These are phyloP conservation scores for Macroglossus sobrinus DNA, from an alignment of 2,113 vertebrate species.

Conservation along the genomic window DNA sequence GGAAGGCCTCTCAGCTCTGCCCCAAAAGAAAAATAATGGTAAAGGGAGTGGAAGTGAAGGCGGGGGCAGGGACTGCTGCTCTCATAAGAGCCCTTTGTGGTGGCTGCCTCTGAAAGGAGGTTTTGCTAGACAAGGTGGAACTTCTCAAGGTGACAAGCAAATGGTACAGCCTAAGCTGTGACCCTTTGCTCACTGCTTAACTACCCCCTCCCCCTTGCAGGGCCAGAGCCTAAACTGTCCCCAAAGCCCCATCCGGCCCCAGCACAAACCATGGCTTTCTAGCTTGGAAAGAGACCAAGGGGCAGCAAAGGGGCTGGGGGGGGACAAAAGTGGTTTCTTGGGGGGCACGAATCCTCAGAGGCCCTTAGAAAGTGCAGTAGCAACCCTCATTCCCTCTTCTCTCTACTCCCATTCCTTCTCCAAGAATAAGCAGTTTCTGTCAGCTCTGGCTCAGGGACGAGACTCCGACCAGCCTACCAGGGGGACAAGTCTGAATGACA, in stretches of 20 bases:
- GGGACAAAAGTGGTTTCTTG: conserved; percentile 62
- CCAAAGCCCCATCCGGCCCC: conserved; percentile 56
- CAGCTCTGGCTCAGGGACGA: background rate
- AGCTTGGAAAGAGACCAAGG: conserved; percentile 55
- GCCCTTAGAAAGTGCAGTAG: conserved; percentile 40
- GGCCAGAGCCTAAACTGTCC: conserved; percentile 50
- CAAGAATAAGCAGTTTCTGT: conserved; percentile 62
- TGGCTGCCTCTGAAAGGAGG: conserved; percentile 74
- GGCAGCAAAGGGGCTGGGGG: conserved; percentile 24
- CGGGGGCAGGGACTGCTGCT: conserved; percentile 62
- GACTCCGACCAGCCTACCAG: background rate
- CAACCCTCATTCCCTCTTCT: conserved; percentile 12
- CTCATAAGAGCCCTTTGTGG: conserved; percentile 77
- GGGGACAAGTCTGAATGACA: background rate
- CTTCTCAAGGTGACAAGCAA: conserved; percentile 79
- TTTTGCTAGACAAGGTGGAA: conserved; percentile 78
- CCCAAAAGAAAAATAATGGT: conserved; percentile 78
- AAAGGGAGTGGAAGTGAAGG: conserved; percentile 60
- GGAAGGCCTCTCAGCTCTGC: conserved; percentile 70
- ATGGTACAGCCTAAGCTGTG: conserved; percentile 65
- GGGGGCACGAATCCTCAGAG: conserved; percentile 40
- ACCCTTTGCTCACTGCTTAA: conserved; percentile 59
- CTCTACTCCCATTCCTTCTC: conserved; percentile 37
- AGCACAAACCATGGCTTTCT: conserved; percentile 70
- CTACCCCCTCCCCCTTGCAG: conserved; percentile 32